Base-by-base conservation (phyloP, 1,140 invertebrate species). In the Dryas iulia region DNA sequence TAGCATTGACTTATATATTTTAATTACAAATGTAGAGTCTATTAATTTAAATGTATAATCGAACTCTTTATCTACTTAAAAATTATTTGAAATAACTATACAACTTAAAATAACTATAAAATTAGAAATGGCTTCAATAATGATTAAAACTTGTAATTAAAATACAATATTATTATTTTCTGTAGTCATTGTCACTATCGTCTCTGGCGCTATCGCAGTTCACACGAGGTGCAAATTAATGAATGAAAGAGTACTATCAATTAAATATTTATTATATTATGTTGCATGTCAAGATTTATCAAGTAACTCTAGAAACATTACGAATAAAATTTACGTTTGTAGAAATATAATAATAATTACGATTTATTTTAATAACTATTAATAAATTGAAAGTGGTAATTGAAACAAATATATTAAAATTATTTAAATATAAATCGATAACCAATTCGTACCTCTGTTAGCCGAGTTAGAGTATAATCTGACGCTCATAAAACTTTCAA, bases 201-300 rank as follows among this genome's bases (percentile, higher is more conserved):
- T 35, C 11, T 62, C 6, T 53, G 8, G 25, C 39, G 59, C 25
- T 60, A 69, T 47, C 59, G 47, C 12, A 62, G 59, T 62, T 62
- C 53, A 69, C 28, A 25, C 30, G 28, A 52, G 25, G 47, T 56
- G 58, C 58, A 61, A 69, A 62, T 33, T 61, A 57, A 56, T 64
- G 61, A 64, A 62, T 69, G 66, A 54, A 67, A 14, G 58, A 67
- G 59, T 47, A 24, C 28, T 47, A 69, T 69, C 35, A 56, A 67
- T 61, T 28, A 47, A 59, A 4, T 24, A n/a, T 33, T 54, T 47
- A 18, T 47, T 18, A 47, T 21, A 47, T 47, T 21, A 21, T 14
- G 33, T 35, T 35, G 33, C 12, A 35, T 8, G 18, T 47, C 8
- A 47, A 47, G 0, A 47, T 8, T 21, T 47, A 21, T 18, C 39